Evolutionary conservation across 2,888 invertebrate genomes (phyloP), one percentile per base, ranked within the genome.

Genomic region (Galerucella calmariensis): DNA sequence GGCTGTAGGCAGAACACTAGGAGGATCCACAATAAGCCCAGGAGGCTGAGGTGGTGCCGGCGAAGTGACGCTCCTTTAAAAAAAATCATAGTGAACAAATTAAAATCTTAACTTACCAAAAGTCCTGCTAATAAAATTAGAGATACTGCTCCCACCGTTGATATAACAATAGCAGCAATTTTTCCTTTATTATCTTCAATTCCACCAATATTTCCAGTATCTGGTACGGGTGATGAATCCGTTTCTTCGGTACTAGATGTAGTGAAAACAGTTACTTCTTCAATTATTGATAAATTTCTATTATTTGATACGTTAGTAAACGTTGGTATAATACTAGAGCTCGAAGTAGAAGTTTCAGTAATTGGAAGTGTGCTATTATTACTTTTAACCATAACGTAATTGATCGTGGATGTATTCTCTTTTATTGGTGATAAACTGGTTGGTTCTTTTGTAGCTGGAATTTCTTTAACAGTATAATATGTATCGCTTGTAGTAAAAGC

Each of bases 151-250:
- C 94, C 95, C 72, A 95, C 93, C 12, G 93, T 92, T 79, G 95
- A 94, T 75, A 96, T 94, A 9, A 94, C 92, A 75, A 95, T 94
- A 14, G 95, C 95, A 12, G 94, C 93, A 68, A 95, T 92, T 6
- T 94, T 93, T 72, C 93, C 94, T 0, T 91, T 90, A 61, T 75
- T 72, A 82, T 87, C 81, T 9, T 79, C 78, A 41, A 65, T 61
- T 81, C 86, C 76, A 77, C 84, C 80, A 82, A 86, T 41, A 85
- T 87, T 46, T 84, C 86, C 81, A 48, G 77, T 69, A 44, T 81
- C 81, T 24, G 80, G 79, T 86, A 88, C 75, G 87, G 88, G 71
- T 87, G 90, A 73, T 8, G 77, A 72, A 62, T 73, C 77, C 12
- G 73, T 27, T 86, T 77, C 72, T 6, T 88, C 71, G 53, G 69